Conservation (phyloP, 2,113 vertebrate species). For the Psittacus erithacus region DNA sequence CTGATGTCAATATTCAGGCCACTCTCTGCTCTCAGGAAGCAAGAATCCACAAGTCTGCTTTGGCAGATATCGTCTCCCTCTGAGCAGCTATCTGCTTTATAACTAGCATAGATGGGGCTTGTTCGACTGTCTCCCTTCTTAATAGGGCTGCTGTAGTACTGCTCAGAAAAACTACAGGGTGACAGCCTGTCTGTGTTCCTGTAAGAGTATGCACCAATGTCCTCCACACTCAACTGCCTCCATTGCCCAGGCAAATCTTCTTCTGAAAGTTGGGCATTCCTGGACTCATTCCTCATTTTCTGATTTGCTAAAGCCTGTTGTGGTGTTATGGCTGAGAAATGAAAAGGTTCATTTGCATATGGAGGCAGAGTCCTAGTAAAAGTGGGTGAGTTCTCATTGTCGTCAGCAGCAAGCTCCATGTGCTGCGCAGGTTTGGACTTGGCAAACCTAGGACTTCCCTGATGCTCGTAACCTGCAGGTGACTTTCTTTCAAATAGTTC, state of each 20-base stretch:
- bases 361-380: conserved; percentile 83
- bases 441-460: conserved; percentile 78
- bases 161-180: conserved; percentile 86
- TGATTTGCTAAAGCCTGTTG: conserved; percentile 82
- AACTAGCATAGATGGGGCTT: conserved; percentile 83
- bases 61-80: conserved; percentile 89
- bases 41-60: conserved; percentile 81
- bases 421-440: conserved; percentile 84
- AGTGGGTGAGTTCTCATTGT: conserved; percentile 77
- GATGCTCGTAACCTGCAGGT: conserved; percentile 78
- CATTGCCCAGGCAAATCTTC: conserved; percentile 83
- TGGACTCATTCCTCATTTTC: conserved; percentile 84
- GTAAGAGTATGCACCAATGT: conserved; percentile 87
- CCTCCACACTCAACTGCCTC: conserved; percentile 90
- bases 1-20: conserved; percentile 83
- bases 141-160: conserved; percentile 83
- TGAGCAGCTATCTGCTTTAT: conserved; percentile 85
- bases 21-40: conserved; percentile 80
- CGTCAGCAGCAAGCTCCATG: conserved; percentile 75
- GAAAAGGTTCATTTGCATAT: conserved; percentile 86
- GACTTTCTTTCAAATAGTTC: conserved; percentile 84
- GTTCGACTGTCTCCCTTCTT: conserved; percentile 78
- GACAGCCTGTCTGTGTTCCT: conserved; percentile 79
- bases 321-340: conserved; percentile 81
- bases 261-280: conserved; percentile 75